A percentile compares a stretch with the other conserved stretches of the same genome.
Evolutionary conservation across 1,140 invertebrate species (phyloP).

Genomic region (Eumeta japonica): DNA sequence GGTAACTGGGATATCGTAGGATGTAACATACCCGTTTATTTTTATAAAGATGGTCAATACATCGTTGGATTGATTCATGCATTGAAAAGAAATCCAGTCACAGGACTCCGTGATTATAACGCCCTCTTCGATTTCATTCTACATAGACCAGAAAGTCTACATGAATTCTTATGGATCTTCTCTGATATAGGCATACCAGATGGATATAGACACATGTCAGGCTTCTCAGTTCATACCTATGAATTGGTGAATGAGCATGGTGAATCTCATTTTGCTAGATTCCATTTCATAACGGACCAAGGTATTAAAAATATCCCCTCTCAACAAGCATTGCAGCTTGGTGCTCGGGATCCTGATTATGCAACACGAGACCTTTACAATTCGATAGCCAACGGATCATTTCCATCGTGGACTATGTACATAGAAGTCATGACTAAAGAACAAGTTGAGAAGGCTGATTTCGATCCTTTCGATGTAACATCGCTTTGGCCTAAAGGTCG

Average conservation of each 20-base stretch:
- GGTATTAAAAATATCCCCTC: conserved; percentile 65
- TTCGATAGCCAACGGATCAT: conserved; percentile 49
- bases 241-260: conserved; percentile 65
- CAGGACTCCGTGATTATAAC: conserved; percentile 69
- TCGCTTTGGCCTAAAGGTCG: conserved; percentile 79
- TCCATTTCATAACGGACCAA: conserved; percentile 70
- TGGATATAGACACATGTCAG: conserved; percentile 72
- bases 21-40: conserved; percentile 71
- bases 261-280: conserved; percentile 66
- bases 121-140: conserved; percentile 88
- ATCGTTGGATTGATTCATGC: conserved; percentile 61
- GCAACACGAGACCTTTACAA: conserved; percentile 63
- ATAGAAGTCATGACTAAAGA: conserved; percentile 58
- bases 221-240: conserved; percentile 67
- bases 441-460: conserved; percentile 52
- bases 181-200: conserved; percentile 86
- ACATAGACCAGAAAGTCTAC: conserved; percentile 74
- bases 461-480: conserved; percentile 68
- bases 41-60: conserved; percentile 65
- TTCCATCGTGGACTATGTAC: conserved; percentile 68
- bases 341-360: conserved; percentile 68
- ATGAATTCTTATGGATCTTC: conserved; percentile 78
- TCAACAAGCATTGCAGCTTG: conserved; percentile 58
- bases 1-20: conserved; percentile 73
- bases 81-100: conserved; percentile 69